phyloP scores from a whole-genome alignment of 2,797 vertebrate species.

The Podarcis siculus region DNA sequence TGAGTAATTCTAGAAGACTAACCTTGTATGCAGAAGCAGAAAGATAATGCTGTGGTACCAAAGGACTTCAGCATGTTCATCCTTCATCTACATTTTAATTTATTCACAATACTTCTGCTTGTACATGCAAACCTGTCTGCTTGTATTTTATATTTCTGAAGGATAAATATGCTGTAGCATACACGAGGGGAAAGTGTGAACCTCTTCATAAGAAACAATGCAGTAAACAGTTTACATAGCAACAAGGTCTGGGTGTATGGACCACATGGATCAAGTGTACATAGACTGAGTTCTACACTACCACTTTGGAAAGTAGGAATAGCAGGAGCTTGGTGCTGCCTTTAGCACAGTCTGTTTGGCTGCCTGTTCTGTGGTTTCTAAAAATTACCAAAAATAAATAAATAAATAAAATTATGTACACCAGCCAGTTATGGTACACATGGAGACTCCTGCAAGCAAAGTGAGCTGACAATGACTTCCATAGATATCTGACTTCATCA shows the following conservation, averaged over 20 bases:
- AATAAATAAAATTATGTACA: neutral
- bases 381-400: neutral
- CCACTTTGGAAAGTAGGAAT: neutral
- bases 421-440: neutral
- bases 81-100: neutral
- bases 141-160: neutral
- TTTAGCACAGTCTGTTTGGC: neutral
- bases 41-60: neutral
- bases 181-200: neutral
- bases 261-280: neutral
- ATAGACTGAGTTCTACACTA: neutral
- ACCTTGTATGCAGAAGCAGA: neutral
- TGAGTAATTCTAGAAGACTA: neutral
- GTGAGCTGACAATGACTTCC: neutral
- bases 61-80: neutral
- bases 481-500: neutral
- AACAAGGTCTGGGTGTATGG: neutral
- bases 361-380: neutral
- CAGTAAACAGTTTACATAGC: neutral
- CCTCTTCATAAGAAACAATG: neutral
- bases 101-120: neutral
- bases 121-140: neutral
- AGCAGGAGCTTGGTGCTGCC: neutral
- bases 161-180: neutral
- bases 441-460: too few relatives aligned